phyloP scores from a whole-genome alignment of 2,797 vertebrate species.

The Tragelaphus eurycerus region DNA sequence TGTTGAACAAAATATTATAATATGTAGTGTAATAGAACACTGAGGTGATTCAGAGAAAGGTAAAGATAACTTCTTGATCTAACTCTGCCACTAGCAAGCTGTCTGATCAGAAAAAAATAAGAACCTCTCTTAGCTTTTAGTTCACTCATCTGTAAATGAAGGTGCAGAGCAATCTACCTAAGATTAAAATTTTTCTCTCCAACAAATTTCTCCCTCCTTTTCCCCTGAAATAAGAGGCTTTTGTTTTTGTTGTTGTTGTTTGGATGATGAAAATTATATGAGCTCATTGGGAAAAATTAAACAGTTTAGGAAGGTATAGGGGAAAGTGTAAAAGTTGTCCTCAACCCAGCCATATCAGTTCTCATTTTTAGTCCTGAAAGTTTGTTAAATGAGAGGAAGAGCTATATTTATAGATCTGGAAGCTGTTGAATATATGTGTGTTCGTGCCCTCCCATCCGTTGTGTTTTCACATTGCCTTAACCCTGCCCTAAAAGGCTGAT shows the following conservation, averaged over 20 bases:
- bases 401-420: not conserved
- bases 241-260: not conserved
- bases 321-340: not conserved
- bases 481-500: not conserved
- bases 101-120: not conserved
- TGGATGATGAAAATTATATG: not conserved
- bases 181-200: not conserved
- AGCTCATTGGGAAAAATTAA: not conserved
- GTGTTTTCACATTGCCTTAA: not conserved
- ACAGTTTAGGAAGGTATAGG: not conserved
- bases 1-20: not conserved
- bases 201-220: not conserved
- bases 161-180: not conserved
- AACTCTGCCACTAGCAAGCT: not conserved
- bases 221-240: not conserved
- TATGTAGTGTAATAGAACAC: not conserved
- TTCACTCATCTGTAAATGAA: not conserved
- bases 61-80: not conserved
- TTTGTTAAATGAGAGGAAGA: not conserved
- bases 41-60: not conserved
- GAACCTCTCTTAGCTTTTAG: not conserved
- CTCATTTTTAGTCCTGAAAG: conserved; percentile 13
- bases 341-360: not conserved
- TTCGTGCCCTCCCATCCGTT: not conserved
- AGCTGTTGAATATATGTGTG: not conserved